Base-by-base conservation (phyloP, 2,888 invertebrate species). In the Tricholauxania praeusta region DNA sequence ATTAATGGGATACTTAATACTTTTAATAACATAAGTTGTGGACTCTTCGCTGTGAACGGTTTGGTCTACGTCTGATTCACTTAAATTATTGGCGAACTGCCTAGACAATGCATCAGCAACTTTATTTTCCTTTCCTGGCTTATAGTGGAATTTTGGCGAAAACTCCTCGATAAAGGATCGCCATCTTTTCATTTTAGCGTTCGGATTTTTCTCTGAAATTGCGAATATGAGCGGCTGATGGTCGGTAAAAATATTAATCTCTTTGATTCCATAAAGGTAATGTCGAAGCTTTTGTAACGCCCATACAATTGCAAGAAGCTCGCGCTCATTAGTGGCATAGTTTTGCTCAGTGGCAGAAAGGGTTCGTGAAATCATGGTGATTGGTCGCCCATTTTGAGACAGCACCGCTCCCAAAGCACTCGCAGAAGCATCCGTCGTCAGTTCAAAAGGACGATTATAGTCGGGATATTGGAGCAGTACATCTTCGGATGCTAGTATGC, bases 231-330 rank as follows among this genome's bases (percentile, higher is more conserved):
- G 76, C 32, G 79, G 81, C 72, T 79, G 75, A 65, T 77, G 75
- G 59, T 77, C 76, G 0, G 71, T 74, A 55, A 66, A 77, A 52
- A 74, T 75, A 49, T 74, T 74, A 12, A 76, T 72, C 52, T 76
- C 39, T 19, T 63, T 79, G 48, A 78, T 78, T 2, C 85, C 85
- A 48, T 83, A 85, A 6, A 86, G 39, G 60, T 85, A 85, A 8
- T 83, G 83, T 19, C 84, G 69, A 47, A 86, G 83, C 60, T 82
- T 81, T 77, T 85, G 82, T 5, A 80, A 74, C 0, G 72, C 59
- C 72, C 72, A 74, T n/a, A 72, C 62, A 48, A 72, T 74, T 14
- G 72, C 72, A 28, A 74, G 67, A 19, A 74, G 57, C 39, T 71
- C 73, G 12, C 67, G 73, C 39, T 74, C 67, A 32, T 72, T 74